Evolutionary conservation across 2,888 invertebrate species (phyloP).

Genomic region (Drosophila crucigera): DNA sequence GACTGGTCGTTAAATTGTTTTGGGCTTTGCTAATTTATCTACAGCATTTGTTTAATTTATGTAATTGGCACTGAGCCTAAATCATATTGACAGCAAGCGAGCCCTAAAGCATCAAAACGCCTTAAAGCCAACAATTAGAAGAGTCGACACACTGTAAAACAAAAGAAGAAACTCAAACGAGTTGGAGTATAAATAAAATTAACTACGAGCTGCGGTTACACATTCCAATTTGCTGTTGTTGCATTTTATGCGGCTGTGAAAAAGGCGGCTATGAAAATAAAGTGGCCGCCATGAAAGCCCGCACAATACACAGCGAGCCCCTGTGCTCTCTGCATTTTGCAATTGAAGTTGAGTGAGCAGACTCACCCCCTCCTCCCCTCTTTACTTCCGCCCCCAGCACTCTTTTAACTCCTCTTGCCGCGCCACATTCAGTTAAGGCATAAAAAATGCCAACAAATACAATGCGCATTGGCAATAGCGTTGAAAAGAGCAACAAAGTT

Average conservation of each 20-base stretch:
- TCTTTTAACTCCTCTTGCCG: neutral
- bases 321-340: constrained; percentile 13
- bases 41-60: constrained; percentile 79
- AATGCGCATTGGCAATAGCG: constrained; percentile 73
- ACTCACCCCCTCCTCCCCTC: neutral
- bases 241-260: constrained; percentile 81
- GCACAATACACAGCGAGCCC: constrained; percentile 26
- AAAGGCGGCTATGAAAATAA: constrained; percentile 80
- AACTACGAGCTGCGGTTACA: constrained; percentile 79
- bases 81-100: constrained; percentile 59
- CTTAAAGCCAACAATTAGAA: constrained; percentile 58
- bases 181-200: constrained; percentile 77
- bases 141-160: constrained; percentile 3
- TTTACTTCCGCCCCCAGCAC: neutral
- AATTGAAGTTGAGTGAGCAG: constrained; percentile 42
- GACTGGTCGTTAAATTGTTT: constrained; percentile 70
- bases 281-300: constrained; percentile 68
- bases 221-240: constrained; percentile 82
- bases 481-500: constrained; percentile 80
- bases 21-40: constrained; percentile 73
- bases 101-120: constrained; percentile 1
- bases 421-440: constrained; percentile 40
- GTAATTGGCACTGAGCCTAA: constrained; percentile 60
- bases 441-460: constrained; percentile 76
- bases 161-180: constrained; percentile 11